A percentile compares a stretch with the other conserved stretches of the same genome.
Conservation (phyloP, 1,140 invertebrate genomes). For the Mycetomoellerius zeteki region DNA sequence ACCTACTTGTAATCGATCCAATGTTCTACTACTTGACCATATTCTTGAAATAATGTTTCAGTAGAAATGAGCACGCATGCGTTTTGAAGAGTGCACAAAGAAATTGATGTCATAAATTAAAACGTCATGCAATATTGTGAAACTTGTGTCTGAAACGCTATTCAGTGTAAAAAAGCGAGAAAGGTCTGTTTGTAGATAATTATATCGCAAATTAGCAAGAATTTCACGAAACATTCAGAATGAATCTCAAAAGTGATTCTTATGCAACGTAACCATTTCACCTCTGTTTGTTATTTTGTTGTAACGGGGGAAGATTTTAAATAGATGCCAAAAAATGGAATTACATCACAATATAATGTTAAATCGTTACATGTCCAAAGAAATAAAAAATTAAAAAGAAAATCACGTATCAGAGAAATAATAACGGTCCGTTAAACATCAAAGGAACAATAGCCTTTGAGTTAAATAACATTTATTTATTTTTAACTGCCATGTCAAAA, state of each 20-base stretch:
- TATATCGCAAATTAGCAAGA: neutral
- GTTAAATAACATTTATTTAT: too few relatives aligned
- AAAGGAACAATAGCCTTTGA: too few relatives aligned
- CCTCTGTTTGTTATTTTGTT: neutral
- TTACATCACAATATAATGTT: neutral
- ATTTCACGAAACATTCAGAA: neutral
- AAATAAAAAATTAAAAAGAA: neutral
- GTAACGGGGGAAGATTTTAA: neutral
- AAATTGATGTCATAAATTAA: constrained; percentile 11
- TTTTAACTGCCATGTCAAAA: too few relatives aligned
- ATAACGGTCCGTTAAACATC: too few relatives aligned
- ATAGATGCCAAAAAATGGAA: neutral
- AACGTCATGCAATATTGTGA: neutral
- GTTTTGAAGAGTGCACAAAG: constrained; percentile 50
- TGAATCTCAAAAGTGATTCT: constrained; percentile 18
- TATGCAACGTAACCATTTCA: neutral
- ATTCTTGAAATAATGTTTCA: constrained; percentile 45
- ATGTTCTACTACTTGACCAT: constrained; percentile 17
- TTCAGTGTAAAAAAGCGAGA: neutral
- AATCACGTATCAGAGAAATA: neutral
- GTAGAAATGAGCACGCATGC: constrained; percentile 34
- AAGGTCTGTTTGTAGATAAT: neutral
- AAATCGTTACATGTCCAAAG: neutral
- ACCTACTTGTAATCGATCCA: constrained; percentile 50
- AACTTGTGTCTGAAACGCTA: neutral